Conservation (phyloP, 2,888 invertebrate genomes). For the Cactoblastis cactorum region DNA sequence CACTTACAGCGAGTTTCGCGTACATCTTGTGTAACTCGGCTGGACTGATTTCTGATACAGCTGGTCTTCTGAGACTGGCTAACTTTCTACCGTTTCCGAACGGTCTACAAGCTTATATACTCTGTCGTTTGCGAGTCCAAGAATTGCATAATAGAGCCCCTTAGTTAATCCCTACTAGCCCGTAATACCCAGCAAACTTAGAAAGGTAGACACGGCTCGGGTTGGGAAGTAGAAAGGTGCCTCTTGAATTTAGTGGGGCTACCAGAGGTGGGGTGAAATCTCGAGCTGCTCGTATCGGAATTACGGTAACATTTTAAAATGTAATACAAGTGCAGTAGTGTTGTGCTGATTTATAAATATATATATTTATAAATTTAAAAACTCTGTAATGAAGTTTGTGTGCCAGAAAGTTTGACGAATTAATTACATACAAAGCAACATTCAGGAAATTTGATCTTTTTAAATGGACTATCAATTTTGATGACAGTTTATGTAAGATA, state of each 20-base stretch:
- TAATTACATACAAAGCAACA: too few species aligned
- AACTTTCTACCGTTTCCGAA: slow-evolving; percentile 58
- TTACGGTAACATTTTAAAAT: slow-evolving; percentile 2
- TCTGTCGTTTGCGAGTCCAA: slow-evolving; percentile 45
- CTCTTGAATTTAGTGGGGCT: slow-evolving; percentile 46
- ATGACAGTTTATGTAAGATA: too few species aligned
- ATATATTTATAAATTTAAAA: background rate
- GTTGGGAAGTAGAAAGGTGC: slow-evolving; percentile 35
- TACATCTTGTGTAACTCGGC: slow-evolving; percentile 67
- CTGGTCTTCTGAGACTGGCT: slow-evolving; percentile 53
- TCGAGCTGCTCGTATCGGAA: background rate
- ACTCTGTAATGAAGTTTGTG: too few species aligned
- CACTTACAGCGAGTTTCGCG: slow-evolving; percentile 75
- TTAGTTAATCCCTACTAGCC: slow-evolving; percentile 69
- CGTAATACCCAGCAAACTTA: slow-evolving; percentile 48
- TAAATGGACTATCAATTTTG: too few species aligned
- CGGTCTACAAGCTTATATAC: slow-evolving; percentile 65
- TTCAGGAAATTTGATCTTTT: too few species aligned
- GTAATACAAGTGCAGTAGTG: slow-evolving; percentile 7
- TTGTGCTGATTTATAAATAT: background rate
- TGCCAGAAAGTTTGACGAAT: too few species aligned
- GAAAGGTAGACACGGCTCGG: slow-evolving; percentile 40
- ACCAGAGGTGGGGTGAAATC: slow-evolving; percentile 43
- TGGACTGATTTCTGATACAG: slow-evolving; percentile 67
- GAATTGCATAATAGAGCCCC: slow-evolving; percentile 67